phyloP scores from a whole-genome alignment of 2,113 vertebrate genomes.

The Onychostruthus taczanowskii region DNA sequence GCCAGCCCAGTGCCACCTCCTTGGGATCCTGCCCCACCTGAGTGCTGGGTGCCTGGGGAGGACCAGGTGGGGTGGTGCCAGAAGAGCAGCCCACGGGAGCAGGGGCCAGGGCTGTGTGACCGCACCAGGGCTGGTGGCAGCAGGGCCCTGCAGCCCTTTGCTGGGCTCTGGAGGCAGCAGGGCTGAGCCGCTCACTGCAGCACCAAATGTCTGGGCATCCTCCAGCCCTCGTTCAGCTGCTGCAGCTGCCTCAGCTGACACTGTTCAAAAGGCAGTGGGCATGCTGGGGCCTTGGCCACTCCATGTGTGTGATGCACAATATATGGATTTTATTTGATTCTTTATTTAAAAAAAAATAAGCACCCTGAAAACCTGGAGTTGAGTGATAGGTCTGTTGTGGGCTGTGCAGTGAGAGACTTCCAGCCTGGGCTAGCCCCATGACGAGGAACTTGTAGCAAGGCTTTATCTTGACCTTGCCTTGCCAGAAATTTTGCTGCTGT shows the following conservation, averaged over 20 bases:
- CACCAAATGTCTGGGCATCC: not conserved
- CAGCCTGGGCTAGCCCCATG: not conserved
- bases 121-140: not conserved
- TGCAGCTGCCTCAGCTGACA: not conserved
- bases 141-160: not conserved
- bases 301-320: not conserved
- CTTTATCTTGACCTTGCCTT: not conserved
- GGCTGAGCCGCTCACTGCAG: accelerated
- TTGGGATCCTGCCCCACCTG: not conserved
- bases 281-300: not conserved
- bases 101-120: not conserved
- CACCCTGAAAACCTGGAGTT: not conserved
- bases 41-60: not conserved
- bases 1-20: accelerated
- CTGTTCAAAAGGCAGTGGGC: not conserved
- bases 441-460: not conserved
- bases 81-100: not conserved
- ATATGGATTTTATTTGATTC: not conserved
- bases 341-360: not conserved
- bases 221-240: not conserved
- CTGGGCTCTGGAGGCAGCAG: not conserved
- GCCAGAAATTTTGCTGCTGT: not conserved
- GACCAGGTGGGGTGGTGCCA: accelerated
- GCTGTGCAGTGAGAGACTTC: accelerated
- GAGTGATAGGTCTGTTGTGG: not conserved